Evolutionary conservation across 2,113 vertebrate species (phyloP).

Genomic region (Rhodinocichla rosea): DNA sequence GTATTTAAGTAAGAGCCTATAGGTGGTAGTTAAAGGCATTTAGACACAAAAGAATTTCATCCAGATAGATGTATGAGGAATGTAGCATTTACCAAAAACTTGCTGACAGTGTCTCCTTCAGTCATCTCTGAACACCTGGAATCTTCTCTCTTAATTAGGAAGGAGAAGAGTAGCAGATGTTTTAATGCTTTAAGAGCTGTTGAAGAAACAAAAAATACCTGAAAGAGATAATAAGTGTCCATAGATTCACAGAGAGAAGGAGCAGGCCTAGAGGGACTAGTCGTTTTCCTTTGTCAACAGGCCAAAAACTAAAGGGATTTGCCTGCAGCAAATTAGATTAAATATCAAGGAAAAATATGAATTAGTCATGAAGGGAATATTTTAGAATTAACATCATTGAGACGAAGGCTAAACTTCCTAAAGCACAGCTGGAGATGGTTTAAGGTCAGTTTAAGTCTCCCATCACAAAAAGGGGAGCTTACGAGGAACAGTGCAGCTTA

Average conservation of each 20-base stretch:
- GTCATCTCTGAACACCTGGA: neutral
- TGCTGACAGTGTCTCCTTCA: neutral
- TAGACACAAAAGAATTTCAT: neutral
- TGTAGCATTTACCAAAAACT: neutral
- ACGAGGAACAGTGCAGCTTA: neutral
- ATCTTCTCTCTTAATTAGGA: neutral
- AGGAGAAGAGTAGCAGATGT: neutral
- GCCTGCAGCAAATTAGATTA: slow-evolving; percentile 34
- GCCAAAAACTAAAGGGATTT: neutral
- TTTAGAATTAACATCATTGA: neutral
- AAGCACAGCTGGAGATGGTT: slow-evolving; percentile 22
- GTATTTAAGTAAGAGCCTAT: neutral
- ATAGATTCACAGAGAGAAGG: neutral
- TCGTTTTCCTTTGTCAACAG: neutral
- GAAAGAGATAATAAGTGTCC: neutral
- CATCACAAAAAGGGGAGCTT: neutral
- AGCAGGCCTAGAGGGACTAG: neutral
- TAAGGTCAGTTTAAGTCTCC: neutral
- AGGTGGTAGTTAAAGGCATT: neutral
- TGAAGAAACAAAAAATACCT: neutral
- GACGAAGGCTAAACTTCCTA: slow-evolving; percentile 6
- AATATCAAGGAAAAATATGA: slow-evolving; percentile 16
- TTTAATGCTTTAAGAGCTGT: neutral
- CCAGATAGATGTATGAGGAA: neutral
- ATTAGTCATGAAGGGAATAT: slow-evolving; percentile 10